Conservation (phyloP, 2,888 invertebrate genomes). For the Smittia aterrima region DNA sequence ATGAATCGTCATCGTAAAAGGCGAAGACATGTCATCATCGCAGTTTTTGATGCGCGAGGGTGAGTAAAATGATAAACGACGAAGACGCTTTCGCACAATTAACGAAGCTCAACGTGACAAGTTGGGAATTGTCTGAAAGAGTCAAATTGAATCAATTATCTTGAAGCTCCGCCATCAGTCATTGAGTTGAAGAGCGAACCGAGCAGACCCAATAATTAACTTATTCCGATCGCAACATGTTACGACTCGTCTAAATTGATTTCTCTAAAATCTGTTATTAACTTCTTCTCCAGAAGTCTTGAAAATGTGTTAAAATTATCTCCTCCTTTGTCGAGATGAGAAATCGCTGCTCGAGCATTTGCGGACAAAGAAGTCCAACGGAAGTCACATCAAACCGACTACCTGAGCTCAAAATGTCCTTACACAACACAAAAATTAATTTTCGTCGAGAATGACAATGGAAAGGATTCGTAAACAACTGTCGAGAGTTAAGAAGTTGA, state of each 20-base stretch:
- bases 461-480: neutral
- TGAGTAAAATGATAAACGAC: conserved; percentile 2
- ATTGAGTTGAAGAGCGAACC: neutral
- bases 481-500: neutral
- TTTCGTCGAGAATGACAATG: neutral
- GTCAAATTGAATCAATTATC: conserved; percentile 35
- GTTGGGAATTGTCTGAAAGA: neutral
- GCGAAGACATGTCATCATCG: neutral
- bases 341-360: neutral
- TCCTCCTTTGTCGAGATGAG: neutral
- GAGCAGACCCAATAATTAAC: conserved; percentile 24
- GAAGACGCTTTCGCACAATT: conserved; percentile 10
- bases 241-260: conserved; percentile 11
- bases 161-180: conserved; percentile 13
- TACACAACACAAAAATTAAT: neutral
- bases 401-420: neutral
- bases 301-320: conserved; percentile 28
- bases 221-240: conserved; percentile 21
- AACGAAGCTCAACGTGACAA: neutral
- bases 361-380: neutral
- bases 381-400: neutral
- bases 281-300: neutral
- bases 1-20: neutral
- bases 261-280: conserved; percentile 25
- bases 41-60: conserved; percentile 4